Conservation (phyloP, 2,797 vertebrate genomes). For the Neostethus bicornis region DNA sequence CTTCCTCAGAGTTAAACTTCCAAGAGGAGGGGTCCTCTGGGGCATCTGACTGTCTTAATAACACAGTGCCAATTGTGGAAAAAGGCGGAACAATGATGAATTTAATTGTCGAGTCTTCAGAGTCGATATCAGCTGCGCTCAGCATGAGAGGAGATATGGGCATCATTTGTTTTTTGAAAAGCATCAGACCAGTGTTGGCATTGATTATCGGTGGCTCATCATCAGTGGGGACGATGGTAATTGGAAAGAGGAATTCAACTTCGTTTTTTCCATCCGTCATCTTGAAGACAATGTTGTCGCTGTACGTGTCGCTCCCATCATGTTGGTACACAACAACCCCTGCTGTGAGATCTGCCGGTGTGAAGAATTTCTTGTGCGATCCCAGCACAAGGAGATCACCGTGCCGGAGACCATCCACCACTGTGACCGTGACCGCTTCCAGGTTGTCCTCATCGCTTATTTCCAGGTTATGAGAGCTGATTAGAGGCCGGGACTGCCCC, state of each 20-base stretch:
- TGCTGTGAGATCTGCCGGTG: constrained; percentile 81
- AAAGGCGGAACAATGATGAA: constrained; percentile 85
- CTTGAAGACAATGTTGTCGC: constrained; percentile 92
- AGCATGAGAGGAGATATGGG: constrained; percentile 83
- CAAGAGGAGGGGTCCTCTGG: constrained; percentile 86
- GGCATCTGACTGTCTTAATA: constrained; percentile 88
- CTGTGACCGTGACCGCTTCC: constrained; percentile 82
- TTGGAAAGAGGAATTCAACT: constrained; percentile 94
- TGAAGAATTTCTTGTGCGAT: constrained; percentile 83
- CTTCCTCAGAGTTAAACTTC: constrained; percentile 81
- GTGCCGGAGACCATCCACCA: constrained; percentile 88
- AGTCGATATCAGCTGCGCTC: constrained; percentile 93
- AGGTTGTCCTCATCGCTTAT: constrained; percentile 93
- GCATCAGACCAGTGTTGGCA: constrained; percentile 89
- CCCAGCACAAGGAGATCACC: constrained; percentile 85
- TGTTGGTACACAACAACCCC: constrained; percentile 91
- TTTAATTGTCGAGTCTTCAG: constrained; percentile 88
- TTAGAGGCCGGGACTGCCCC: constrained; percentile 91
- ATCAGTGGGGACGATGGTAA: constrained; percentile 92
- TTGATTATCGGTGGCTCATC: constrained; percentile 92
- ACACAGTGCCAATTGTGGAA: constrained; percentile 77
- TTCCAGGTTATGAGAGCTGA: constrained; percentile 84
- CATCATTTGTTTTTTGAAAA: constrained; percentile 89
- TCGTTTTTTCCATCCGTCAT: constrained; percentile 90
- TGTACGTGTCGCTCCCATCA: constrained; percentile 89